Conservation (phyloP, 2,113 vertebrate genomes). For the Marmota flaviventris region DNA sequence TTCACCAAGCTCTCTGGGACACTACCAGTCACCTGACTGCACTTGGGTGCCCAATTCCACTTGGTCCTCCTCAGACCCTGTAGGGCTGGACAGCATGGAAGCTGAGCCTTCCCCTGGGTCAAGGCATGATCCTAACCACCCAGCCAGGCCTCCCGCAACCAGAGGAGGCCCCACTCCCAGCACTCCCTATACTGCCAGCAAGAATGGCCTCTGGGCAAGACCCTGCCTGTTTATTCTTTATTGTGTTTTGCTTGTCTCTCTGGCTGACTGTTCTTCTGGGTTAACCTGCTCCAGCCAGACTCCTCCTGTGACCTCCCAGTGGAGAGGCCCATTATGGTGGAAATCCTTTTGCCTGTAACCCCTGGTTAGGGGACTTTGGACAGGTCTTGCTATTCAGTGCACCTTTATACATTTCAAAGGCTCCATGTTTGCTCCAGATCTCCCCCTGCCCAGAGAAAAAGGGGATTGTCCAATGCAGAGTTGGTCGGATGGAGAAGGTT, state of each 20-base stretch:
- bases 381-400: conserved; percentile 43
- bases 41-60: too few relatives aligned
- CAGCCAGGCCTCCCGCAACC: neutral
- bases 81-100: neutral
- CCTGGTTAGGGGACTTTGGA: conserved; percentile 10
- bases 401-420: conserved; percentile 77
- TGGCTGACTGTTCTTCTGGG: conserved; percentile 15
- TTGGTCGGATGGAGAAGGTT: conserved; percentile 8
- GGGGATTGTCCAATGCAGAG: neutral
- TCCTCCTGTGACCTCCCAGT: neutral
- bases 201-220: neutral
- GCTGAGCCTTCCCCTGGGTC: neutral
- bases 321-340: neutral
- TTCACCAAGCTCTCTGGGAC: conserved; percentile 11
- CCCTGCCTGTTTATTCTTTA: neutral
- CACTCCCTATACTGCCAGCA: neutral
- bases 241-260: conserved; percentile 24
- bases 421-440: neutral
- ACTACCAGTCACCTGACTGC: neutral
- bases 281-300: conserved; percentile 42
- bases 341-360: neutral
- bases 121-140: neutral
- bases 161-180: neutral
- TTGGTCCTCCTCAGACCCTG: too few relatives aligned
- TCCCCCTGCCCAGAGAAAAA: neutral